Conservation (phyloP, 2,797 vertebrate genomes). For the Dryobates pubescens region DNA sequence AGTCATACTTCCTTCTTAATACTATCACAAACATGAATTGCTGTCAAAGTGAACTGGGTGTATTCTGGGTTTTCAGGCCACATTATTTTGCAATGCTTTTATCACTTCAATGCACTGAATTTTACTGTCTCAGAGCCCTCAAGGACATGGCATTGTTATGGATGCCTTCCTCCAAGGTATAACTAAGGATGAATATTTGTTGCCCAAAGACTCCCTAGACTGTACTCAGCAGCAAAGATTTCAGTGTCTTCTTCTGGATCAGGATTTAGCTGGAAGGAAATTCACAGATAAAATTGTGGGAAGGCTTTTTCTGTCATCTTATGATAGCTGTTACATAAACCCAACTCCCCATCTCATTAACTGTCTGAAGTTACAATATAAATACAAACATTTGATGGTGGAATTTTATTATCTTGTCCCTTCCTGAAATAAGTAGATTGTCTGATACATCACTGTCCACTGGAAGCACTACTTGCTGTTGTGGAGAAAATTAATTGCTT, state of each 20-base stretch:
- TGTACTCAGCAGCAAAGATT: neutral
- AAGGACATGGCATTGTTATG: neutral
- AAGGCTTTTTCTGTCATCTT: neutral
- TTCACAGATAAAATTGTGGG: neutral
- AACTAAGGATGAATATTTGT: neutral
- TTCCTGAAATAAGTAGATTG: neutral
- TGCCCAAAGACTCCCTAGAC: neutral
- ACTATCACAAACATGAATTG: neutral
- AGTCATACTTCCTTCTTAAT: neutral
- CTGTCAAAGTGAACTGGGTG: neutral
- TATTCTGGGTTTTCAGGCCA: neutral
- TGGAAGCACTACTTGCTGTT: neutral
- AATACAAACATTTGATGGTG: conserved; percentile 7
- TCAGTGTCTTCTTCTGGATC: neutral
- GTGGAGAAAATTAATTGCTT: conserved; percentile 33
- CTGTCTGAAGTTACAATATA: neutral
- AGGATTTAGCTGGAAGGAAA: neutral
- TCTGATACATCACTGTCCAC: neutral
- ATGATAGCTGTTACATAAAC: neutral
- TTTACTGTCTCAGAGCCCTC: neutral
- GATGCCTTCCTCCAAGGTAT: neutral
- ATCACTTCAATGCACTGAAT: neutral
- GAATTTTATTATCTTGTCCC: neutral
- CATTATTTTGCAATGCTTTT: neutral
- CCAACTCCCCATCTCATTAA: neutral